A percentile compares a stretch with the other conserved stretches of the same genome.
phyloP scores from a whole-genome alignment of 1,140 invertebrate genomes.

The Ditylenchus dipsaci region DNA sequence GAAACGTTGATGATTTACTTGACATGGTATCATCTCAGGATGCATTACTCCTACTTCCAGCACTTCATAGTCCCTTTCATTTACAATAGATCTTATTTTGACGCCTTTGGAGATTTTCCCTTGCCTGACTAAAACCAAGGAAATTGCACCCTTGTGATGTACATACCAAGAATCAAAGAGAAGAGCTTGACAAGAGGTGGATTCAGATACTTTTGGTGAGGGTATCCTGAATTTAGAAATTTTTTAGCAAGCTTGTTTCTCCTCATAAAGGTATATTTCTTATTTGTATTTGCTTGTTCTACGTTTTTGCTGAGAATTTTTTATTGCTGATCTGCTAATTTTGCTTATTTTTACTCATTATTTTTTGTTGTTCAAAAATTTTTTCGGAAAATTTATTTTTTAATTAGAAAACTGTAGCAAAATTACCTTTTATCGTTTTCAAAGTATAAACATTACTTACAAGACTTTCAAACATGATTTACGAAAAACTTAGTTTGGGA shows the following conservation, averaged over 20 bases:
- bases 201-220: slow-evolving; percentile 63
- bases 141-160: slow-evolving; percentile 76
- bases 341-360: too few species aligned
- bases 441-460: too few species aligned
- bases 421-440: too few species aligned
- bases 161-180: slow-evolving; percentile 87
- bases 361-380: too few species aligned
- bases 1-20: slow-evolving; percentile 46
- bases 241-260: neutral
- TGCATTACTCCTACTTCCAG: slow-evolving; percentile 74
- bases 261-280: neutral
- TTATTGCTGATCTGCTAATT: too few species aligned
- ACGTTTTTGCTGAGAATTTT: too few species aligned
- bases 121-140: slow-evolving; percentile 66
- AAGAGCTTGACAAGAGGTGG: slow-evolving; percentile 71
- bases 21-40: slow-evolving; percentile 70
- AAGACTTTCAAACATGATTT: too few species aligned
- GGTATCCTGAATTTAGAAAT: slow-evolving; percentile 53
- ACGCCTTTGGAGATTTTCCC: slow-evolving; percentile 37
- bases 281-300: too few species aligned
- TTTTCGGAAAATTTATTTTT: too few species aligned
- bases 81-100: slow-evolving; percentile 58
- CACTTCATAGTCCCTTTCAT: slow-evolving; percentile 72
- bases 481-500: too few species aligned
- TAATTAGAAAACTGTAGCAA: too few species aligned